These are phyloP conservation scores for Anolis sagrei DNA, from an alignment of 2,113 vertebrate genomes.

Conservation along the genomic window DNA sequence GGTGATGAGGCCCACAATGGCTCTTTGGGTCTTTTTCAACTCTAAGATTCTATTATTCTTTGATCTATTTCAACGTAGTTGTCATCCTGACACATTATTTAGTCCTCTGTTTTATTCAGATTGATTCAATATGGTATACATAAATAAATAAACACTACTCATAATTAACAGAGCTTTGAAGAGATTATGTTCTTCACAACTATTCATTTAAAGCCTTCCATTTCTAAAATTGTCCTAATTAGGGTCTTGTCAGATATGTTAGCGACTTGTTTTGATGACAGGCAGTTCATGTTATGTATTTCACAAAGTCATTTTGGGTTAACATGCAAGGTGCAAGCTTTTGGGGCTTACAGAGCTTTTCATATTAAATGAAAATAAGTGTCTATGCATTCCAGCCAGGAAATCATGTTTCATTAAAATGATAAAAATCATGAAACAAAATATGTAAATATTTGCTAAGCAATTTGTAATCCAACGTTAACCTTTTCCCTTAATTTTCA, in stretches of 20 bases:
- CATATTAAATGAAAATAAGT: neutral
- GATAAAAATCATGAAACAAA: neutral
- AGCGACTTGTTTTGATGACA: neutral
- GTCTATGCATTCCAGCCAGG: neutral
- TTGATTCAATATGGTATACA: neutral
- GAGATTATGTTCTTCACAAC: neutral
- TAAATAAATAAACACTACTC: neutral
- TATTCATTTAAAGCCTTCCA: neutral
- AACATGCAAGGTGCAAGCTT: neutral
- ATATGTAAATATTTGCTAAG: neutral
- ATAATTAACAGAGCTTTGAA: neutral
- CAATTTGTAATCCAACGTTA: neutral
- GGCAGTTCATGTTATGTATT: neutral
- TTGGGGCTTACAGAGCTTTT: neutral
- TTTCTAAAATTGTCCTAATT: slow-evolving; percentile 8
- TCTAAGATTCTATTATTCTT: too few species aligned
- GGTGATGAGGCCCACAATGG: too few species aligned
- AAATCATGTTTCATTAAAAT: neutral
- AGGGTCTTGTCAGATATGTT: neutral
- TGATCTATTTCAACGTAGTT: neutral
- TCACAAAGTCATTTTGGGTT: neutral
- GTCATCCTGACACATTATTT: neutral
- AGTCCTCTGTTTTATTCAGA: neutral
- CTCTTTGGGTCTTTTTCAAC: too few species aligned
- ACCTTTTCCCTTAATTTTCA: neutral